Conservation (phyloP, 1,140 invertebrate genomes). For the Zaprionus tsacasi region DNA sequence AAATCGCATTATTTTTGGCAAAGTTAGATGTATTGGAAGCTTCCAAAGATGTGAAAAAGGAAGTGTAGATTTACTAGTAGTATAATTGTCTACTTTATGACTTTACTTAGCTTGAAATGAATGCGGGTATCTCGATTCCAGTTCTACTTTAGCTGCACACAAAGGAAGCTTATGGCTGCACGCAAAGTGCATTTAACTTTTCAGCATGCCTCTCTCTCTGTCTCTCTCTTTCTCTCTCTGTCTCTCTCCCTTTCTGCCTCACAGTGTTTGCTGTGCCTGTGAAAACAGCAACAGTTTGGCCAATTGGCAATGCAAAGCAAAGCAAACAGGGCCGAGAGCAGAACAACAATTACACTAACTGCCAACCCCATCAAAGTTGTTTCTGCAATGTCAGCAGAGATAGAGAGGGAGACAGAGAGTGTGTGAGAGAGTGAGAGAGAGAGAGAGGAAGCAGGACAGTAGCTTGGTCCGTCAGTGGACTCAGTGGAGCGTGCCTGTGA, state of each 20-base stretch:
- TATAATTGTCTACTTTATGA: not conserved
- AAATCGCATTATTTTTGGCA: not conserved
- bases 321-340: conserved; percentile 31
- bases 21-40: not conserved
- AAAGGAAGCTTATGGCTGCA: not conserved
- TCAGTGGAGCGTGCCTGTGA: conserved; percentile 44
- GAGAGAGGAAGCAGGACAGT: not conserved
- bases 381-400: not conserved
- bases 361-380: conserved; percentile 42
- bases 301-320: conserved; percentile 39
- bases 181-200: conserved; percentile 29
- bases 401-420: not conserved
- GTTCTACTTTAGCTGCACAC: not conserved
- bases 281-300: conserved; percentile 52
- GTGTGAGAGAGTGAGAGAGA: not conserved
- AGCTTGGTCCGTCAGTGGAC: conserved; percentile 13
- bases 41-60: not conserved
- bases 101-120: not conserved
- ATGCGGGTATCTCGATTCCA: not conserved
- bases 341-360: conserved; percentile 55
- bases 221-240: not conserved
- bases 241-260: not conserved
- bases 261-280: conserved; percentile 9
- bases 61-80: not conserved
- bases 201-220: not conserved